A percentile compares a stretch with the other conserved stretches of the same genome.
Conservation (phyloP, 2,113 vertebrate species). For the Cololabis saira region DNA sequence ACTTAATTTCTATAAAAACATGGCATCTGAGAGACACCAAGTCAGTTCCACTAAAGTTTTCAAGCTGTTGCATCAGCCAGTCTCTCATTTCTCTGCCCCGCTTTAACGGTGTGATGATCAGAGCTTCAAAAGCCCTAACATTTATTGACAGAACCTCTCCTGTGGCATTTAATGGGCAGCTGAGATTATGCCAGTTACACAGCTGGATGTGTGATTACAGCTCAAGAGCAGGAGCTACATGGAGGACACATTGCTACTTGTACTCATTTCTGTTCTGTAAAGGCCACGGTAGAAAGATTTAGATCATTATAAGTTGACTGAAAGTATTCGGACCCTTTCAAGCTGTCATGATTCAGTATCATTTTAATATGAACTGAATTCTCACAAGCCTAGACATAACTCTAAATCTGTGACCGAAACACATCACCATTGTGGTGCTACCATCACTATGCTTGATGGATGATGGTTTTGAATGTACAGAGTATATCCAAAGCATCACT, state of each 20-base stretch:
- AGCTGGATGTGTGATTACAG: conserved; percentile 34
- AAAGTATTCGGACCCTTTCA: not conserved
- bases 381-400: no score
- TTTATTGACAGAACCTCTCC: conserved; percentile 59
- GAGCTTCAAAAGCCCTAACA: conserved; percentile 58
- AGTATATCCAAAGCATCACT: no score
- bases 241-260: not conserved
- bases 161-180: conserved; percentile 39
- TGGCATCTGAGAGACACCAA: conserved; percentile 44
- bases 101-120: conserved; percentile 61
- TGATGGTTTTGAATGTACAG: no score
- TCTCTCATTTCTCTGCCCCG: conserved; percentile 56
- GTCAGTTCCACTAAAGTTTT: conserved; percentile 59
- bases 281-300: not conserved
- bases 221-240: conserved; percentile 2
- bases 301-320: not conserved
- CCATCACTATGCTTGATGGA: no score
- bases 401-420: no score
- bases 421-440: no score
- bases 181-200: conserved; percentile 24
- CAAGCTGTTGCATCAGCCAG: conserved; percentile 73
- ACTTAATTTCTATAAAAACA: conserved; percentile 51
- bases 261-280: not conserved
- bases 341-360: no score
- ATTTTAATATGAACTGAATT: no score